Base-by-base conservation (phyloP, 2,888 invertebrate genomes). In the Trichogramma dendrolimi region DNA sequence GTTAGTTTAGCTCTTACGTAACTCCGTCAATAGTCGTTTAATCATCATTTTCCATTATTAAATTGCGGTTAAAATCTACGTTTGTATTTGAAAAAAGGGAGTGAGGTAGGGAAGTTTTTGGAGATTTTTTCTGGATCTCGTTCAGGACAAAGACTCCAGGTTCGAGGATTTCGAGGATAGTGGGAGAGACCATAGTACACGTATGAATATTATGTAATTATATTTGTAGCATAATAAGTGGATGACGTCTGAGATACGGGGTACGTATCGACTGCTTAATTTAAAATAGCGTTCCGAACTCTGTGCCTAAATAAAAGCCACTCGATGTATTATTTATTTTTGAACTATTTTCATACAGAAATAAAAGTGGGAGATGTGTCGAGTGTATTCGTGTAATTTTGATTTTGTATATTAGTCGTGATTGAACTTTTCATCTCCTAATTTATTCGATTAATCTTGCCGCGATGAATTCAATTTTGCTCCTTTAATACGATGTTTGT, bases 151-250 rank as follows among this genome's bases (percentile, higher is more conserved):
- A 41, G 63, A 58, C n/a, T 10, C 11, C n/a, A 46, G 11, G 11
- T 10, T 48, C 6, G 27, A 48, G 48, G 6, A 14, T 58, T 62
- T 54, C 39, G 46, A 46, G 77, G 75, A 76, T 70, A 77, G 78
- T 78, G 79, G 79, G 79, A 79, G 79, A 79, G 79, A 79, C 79
- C 79, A 79, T 79, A 79, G 78, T 79, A 79, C 77, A 79, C 79
- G 78, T 78, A 75, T 77, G 72, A 71, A 78, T 77, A 75, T 74
- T 75, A 76, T 73, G 74, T 77, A 75, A 76, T 73, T 77, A 77
- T 77, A 77, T 74, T 78, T 77, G 77, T 79, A 74, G 75, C 75
- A 73, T 78, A 75, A 74, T 77, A 76, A 75, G 77, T 76, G 75
- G 73, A 76, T 76, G 76, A 77, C 74, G 76, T 73, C 58, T 70